These are phyloP conservation scores for Automeris io DNA, from an alignment of 2,888 invertebrate genomes.

Conservation along the genomic window DNA sequence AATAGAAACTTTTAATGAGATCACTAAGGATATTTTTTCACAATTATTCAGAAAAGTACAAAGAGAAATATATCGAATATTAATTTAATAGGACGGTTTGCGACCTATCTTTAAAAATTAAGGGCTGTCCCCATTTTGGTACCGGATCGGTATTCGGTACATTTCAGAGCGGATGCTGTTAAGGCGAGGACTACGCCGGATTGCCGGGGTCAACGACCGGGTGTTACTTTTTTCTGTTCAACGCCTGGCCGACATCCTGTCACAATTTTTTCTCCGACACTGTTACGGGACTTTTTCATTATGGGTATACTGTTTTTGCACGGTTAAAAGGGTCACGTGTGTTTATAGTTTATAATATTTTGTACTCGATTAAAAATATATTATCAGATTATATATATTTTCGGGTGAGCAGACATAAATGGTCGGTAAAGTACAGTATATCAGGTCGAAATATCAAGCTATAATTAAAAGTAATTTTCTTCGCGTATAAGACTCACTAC, in stretches of 20 bases:
- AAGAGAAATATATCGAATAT: too few species aligned
- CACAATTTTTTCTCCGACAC: slow-evolving; percentile 60
- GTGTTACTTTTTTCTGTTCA: slow-evolving; percentile 47
- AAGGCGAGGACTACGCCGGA: slow-evolving; percentile 3
- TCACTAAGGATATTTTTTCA: too few species aligned
- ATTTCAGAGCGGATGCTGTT: slow-evolving; percentile 23
- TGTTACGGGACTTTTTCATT: slow-evolving; percentile 47
- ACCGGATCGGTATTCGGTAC: slow-evolving; percentile 14
- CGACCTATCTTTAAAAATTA: slow-evolving; percentile 2
- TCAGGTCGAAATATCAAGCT: too few species aligned
- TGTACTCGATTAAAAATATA: too few species aligned
- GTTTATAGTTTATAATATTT: too few species aligned
- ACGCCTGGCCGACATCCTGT: slow-evolving; percentile 70
- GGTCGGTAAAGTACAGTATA: too few species aligned
- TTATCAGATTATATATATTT: too few species aligned
- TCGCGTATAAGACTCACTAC: too few species aligned
- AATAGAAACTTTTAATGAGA: too few species aligned
- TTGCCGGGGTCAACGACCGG: slow-evolving; percentile 50
- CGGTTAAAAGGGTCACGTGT: neutral
- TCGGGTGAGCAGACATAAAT: too few species aligned
- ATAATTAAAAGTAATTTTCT: too few species aligned
- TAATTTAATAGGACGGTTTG: neutral
- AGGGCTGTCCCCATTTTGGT: slow-evolving; percentile 7
- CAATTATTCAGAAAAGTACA: too few species aligned
- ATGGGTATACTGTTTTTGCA: slow-evolving; percentile 17